Percentiles rank a stretch among this genome's conserved stretches.
These are phyloP conservation scores for Temnopleurus reevesii DNA, from an alignment of 53 echinoderm and acorn worm genomes.

Conservation along the genomic window DNA sequence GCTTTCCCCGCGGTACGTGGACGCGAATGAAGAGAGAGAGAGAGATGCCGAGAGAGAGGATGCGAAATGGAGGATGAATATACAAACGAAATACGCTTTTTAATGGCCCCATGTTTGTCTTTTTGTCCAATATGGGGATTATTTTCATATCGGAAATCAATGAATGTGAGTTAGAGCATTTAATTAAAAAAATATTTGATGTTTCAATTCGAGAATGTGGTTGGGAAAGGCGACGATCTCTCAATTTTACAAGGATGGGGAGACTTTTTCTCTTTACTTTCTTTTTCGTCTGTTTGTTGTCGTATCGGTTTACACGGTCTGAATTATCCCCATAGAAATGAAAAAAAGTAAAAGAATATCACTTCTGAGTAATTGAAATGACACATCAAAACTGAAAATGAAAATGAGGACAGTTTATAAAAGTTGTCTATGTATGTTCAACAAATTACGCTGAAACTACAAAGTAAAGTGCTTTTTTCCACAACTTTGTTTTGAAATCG, in stretches of 20 bases:
- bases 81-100: conserved; percentile 25
- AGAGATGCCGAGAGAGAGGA: neutral
- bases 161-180: conserved; percentile 43
- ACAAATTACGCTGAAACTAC: no score
- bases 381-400: neutral
- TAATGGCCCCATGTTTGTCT: conserved; percentile 33
- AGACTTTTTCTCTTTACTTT: no score
- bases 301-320: conserved; percentile 10
- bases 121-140: conserved; percentile 34
- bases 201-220: conserved; percentile 26
- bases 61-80: conserved; percentile 18
- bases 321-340: neutral
- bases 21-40: neutral
- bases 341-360: neutral
- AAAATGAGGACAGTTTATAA: neutral
- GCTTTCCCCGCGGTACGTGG: neutral
- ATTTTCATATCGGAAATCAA: conserved; percentile 51
- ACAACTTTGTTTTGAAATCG: no score
- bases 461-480: no score
- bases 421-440: no score
- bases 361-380: neutral
- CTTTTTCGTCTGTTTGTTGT: neutral
- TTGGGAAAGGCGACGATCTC: neutral
- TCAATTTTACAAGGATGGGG: neutral
- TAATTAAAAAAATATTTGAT: conserved; percentile 50